Conservation (phyloP, 2,113 vertebrate genomes). For the Mustelus asterias region DNA sequence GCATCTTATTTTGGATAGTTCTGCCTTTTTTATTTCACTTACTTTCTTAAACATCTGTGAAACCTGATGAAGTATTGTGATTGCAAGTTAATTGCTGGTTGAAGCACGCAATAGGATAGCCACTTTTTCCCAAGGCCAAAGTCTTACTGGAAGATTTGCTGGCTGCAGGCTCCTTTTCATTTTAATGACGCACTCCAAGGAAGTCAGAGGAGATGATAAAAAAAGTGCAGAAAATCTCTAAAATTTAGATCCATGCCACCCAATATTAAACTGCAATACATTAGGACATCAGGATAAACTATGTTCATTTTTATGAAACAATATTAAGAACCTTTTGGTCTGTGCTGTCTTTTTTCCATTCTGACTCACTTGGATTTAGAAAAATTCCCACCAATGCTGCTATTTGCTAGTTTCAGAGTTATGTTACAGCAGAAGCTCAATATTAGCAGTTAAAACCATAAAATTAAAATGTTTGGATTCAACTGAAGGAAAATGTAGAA, state of each 20-base stretch:
- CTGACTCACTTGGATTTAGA: too few species aligned
- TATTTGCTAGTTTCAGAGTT: too few species aligned
- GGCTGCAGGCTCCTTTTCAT: background rate
- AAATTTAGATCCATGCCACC: background rate
- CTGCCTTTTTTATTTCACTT: background rate
- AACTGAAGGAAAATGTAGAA: too few species aligned
- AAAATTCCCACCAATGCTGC: too few species aligned
- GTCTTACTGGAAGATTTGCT: background rate
- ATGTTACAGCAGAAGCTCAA: too few species aligned
- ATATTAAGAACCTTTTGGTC: too few species aligned
- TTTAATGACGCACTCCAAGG: background rate
- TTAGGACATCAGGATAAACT: too few species aligned
- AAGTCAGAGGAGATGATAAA: background rate
- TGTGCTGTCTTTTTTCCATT: too few species aligned
- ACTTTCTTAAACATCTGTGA: background rate
- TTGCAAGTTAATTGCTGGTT: background rate
- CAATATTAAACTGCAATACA: background rate
- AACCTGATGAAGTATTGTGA: background rate
- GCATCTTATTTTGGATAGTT: background rate
- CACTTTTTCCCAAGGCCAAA: background rate
- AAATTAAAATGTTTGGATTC: too few species aligned
- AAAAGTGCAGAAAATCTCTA: background rate
- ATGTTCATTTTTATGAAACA: too few species aligned
- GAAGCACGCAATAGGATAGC: background rate
- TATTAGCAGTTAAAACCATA: too few species aligned